Evolutionary conservation across 2,888 invertebrate species (phyloP), one percentile per base, ranked within the genome.

Genomic region (Scaptomyza cyrtandrae): DNA sequence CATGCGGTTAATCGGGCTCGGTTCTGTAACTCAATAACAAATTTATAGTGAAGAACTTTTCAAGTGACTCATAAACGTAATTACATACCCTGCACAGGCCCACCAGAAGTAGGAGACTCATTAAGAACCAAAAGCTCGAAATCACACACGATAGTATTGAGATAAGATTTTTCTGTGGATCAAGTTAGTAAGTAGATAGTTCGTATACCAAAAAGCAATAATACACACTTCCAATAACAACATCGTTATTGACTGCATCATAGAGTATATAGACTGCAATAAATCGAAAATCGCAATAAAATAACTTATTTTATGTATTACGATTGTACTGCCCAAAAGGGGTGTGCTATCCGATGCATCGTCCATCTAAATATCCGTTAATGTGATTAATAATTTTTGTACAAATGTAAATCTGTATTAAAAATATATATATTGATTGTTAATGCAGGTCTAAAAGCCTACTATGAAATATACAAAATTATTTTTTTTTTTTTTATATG

Each of bases 51-150:
- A 6, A 5, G 1, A 6, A 5, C 6, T n/a, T 43, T 6, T 10
- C 4, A 11, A 16, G 9, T 14, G 6, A 11, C 4, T 29, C 4
- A 41, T 16, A 24, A 24, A 24, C 24, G 24, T 29, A 9, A 3
- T 24, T 14, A 27, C 53, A 49, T 24, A 87, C 86, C 68, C 46
- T 68, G n/a, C 49, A 71, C 0, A 83, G 43, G 1, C 85, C 83
- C 35, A 71, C 50, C 3, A 72, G 4, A 1, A 83, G 64, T 5
- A 62, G 7, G 1, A 65, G 6, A 14, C 62, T 72, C 58, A 71
- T 67, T 3, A 57, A 1, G 14, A 78, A 37, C 71, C 76, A 83
- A 48, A 70, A 56, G 9, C 74, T 13, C 2, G 74, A 62, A 3
- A 66, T 60, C 0, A 71, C 6, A 1, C 80, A 39, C 5, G 62